Evolutionary conservation across 53 echinoderm and acorn worm genomes (phyloP), one percentile per base, ranked within the genome.

Genomic region (Glandiceps talaboti): DNA sequence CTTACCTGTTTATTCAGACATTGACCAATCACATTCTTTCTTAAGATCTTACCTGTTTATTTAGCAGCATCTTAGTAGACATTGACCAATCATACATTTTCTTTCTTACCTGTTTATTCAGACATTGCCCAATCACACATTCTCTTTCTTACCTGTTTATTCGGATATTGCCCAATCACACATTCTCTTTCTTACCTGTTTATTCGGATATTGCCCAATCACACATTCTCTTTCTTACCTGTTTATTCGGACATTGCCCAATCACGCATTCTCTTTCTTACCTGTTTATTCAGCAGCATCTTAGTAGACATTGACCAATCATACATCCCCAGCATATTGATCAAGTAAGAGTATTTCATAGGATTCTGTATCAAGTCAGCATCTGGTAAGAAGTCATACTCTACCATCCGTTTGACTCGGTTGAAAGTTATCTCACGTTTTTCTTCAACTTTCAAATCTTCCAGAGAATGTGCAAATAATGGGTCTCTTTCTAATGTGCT

Each of bases 271-370:
- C 14, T 20, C 27, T 0, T 25, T 20, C 84, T 84, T 31, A 88
- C 88, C 31, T 72, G 28, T 77, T 73, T 82, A 86, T 94, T 94
- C 25, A 94, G 81, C 76, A 77, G 87, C 77, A 77, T 80, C 76
- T 94, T 94, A 25, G 94, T 86, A 10, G 83, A 20, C 1, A 94
- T 30, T 1, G 94, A 82, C 87, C 87, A 82, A 76, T 89, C 89
- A 32, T 89, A 94, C 85, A 91, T 83, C 33, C 86, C 83, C 30
- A 94, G 30, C 25, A 88, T 87, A 33, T 91, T 80, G 31, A 74
- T 83, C 77, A 87, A 83, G 82, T 86, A 89, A 75, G 88, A 82
- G 27, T 77, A 33, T 33, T 78, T 80, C 27, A 32, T 80, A 27
- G 86, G 84, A 20, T 85, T 84, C 33, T 77, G 84, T 29, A 86